These are phyloP conservation scores for Hemiprocne comata DNA, from an alignment of 2,113 vertebrate species.

Conservation along the genomic window DNA sequence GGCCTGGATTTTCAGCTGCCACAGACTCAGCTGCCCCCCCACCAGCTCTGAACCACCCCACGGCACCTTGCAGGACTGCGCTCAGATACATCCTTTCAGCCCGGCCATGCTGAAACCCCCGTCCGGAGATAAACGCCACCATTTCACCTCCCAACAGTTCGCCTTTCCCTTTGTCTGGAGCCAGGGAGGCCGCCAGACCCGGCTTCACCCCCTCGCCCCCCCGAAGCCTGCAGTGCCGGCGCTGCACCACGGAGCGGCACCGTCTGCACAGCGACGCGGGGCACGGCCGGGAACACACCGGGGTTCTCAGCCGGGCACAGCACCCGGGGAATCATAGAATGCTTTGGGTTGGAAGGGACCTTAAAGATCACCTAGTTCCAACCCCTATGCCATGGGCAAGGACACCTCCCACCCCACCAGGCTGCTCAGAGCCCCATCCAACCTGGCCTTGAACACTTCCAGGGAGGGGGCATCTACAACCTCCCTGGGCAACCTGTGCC, in stretches of 20 bases:
- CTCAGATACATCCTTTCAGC: not conserved
- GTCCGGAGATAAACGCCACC: accelerated
- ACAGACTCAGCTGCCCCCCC: not conserved
- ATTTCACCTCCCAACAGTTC: no score
- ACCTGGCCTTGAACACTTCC: no score
- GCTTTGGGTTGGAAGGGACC: no score
- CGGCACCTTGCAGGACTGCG: not conserved
- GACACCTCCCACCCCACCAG: no score
- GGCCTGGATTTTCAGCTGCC: not conserved
- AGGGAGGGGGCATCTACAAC: no score
- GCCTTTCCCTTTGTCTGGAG: not conserved
- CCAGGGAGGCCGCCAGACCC: not conserved
- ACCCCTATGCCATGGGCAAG: no score
- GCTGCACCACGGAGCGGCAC: conserved; percentile 55
- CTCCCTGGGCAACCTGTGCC: no score
- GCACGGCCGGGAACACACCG: not conserved
- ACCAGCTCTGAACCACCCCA: not conserved
- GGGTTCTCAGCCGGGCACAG: not conserved
- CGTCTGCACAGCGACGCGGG: conserved; percentile 39
- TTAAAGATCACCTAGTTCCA: no score
- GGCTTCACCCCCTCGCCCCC: not conserved
- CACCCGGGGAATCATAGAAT: no score
- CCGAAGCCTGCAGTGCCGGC: not conserved
- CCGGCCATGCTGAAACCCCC: not conserved
- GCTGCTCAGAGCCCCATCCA: no score